phyloP scores from a whole-genome alignment of 1,140 invertebrate species.

The Plectrocnemia conspersa region DNA sequence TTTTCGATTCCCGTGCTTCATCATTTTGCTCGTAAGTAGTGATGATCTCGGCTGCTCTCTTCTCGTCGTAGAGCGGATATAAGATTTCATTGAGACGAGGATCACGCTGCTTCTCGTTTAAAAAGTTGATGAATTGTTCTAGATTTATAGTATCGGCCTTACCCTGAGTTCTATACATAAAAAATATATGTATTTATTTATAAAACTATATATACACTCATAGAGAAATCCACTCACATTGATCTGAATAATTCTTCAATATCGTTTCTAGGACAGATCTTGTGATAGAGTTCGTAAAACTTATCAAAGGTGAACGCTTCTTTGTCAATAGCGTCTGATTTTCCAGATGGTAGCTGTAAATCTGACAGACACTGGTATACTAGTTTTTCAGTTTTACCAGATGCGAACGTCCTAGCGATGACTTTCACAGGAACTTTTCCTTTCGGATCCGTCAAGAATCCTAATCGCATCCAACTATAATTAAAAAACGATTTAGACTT shows the following conservation, averaged over 20 bases:
- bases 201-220: not conserved
- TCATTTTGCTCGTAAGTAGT: slow-evolving; percentile 88
- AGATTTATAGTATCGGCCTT: slow-evolving; percentile 82
- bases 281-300: slow-evolving; percentile 97
- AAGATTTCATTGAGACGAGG: slow-evolving; percentile 98
- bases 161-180: slow-evolving; percentile 71
- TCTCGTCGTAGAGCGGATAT: slow-evolving; percentile 95
- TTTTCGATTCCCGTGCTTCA: slow-evolving; percentile 63
- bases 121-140: slow-evolving; percentile 87
- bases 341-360: slow-evolving; percentile 89
- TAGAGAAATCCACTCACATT: slow-evolving; percentile 71
- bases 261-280: slow-evolving; percentile 98
- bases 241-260: slow-evolving; percentile 97
- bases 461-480: slow-evolving; percentile 94
- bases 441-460: slow-evolving; percentile 86
- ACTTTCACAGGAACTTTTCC: slow-evolving; percentile 97
- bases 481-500: slow-evolving; percentile 23
- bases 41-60: slow-evolving; percentile 90
- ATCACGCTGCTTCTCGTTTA: slow-evolving; percentile 98
- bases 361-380: slow-evolving; percentile 96
- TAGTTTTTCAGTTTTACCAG: slow-evolving; percentile 94
- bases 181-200: slow-evolving; percentile 25
- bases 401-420: slow-evolving; percentile 95
- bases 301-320: slow-evolving; percentile 97
- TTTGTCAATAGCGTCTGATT: slow-evolving; percentile 94